Conservation (phyloP, 2,797 vertebrate genomes). For the Cossypha dichroa region DNA sequence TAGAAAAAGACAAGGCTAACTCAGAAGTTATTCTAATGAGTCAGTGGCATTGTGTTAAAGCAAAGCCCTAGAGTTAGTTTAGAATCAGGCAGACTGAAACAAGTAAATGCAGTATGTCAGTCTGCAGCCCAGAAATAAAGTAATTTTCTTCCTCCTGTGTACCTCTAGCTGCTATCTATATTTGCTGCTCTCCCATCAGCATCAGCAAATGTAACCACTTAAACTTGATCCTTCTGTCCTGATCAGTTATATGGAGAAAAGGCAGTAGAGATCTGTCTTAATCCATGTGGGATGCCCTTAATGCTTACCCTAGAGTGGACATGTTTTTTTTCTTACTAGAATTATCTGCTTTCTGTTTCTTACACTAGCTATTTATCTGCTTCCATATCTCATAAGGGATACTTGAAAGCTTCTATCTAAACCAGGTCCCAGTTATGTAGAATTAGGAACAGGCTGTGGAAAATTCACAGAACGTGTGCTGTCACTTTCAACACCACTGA, state of each 20-base stretch:
- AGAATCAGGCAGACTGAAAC: conserved; percentile 11
- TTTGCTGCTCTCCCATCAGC: conserved; percentile 48
- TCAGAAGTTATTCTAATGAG: neutral
- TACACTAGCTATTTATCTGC: conserved; percentile 70
- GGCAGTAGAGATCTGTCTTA: conserved; percentile 61
- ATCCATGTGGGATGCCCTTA: conserved; percentile 58
- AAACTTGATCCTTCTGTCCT: conserved; percentile 73
- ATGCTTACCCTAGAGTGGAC: conserved; percentile 24
- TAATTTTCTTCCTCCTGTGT: neutral
- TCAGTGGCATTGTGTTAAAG: neutral
- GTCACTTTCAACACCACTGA: conserved; percentile 38
- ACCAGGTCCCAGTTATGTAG: conserved; percentile 65
- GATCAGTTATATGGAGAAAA: conserved; percentile 75
- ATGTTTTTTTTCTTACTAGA: conserved; percentile 54
- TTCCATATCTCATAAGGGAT: conserved; percentile 62
- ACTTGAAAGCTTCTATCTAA: conserved; percentile 57
- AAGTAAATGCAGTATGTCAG: conserved; percentile 4
- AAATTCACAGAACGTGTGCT: conserved; percentile 67
- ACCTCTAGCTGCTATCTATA: conserved; percentile 41
- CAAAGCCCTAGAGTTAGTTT: neutral
- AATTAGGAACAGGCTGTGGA: conserved; percentile 66
- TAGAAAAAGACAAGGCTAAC: neutral
- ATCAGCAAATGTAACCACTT: conserved; percentile 73
- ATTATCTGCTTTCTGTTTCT: conserved; percentile 76
- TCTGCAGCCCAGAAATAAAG: conserved; percentile 24